A percentile compares a stretch with the other conserved stretches of the same genome.
These are phyloP conservation scores for Pseudopleuronectes americanus DNA, from an alignment of 2,797 vertebrate species.

Conservation along the genomic window DNA sequence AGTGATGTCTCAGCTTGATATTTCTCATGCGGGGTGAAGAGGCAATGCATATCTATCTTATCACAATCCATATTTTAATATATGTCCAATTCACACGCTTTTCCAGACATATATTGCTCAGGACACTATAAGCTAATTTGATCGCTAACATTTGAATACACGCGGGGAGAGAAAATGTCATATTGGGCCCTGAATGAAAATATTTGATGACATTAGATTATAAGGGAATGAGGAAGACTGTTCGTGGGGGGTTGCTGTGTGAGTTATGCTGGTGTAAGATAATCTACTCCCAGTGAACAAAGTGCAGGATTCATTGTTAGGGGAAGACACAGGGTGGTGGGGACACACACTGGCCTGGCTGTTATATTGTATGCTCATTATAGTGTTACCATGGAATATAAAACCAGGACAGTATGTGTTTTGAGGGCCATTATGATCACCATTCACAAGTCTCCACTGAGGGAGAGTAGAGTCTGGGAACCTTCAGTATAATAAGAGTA, in stretches of 20 bases:
- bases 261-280: conserved; percentile 21
- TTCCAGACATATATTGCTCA: conserved; percentile 30
- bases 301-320: conserved; percentile 45
- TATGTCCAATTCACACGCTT: conserved; percentile 50
- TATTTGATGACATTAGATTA: conserved; percentile 56
- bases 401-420: conserved; percentile 47
- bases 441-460: conserved; percentile 39
- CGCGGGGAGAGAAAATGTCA: conserved; percentile 39
- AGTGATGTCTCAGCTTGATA: conserved; percentile 44
- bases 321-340: conserved; percentile 28
- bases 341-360: conserved; percentile 34
- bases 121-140: conserved; percentile 43
- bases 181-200: conserved; percentile 30
- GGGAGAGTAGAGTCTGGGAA: conserved; percentile 26
- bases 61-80: conserved; percentile 56
- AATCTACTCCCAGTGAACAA: conserved; percentile 48
- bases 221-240: conserved; percentile 10
- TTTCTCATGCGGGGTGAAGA: conserved; percentile 33
- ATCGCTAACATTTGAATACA: conserved; percentile 30
- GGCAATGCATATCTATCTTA: conserved; percentile 32
- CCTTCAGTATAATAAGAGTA: conserved; percentile 26
- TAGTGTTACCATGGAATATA: conserved; percentile 46
- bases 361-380: conserved; percentile 38
- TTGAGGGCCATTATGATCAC: conserved; percentile 31
- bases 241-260: background rate